Conservation (phyloP, 2,797 vertebrate genomes). For the Pseudochromis fuscus region DNA sequence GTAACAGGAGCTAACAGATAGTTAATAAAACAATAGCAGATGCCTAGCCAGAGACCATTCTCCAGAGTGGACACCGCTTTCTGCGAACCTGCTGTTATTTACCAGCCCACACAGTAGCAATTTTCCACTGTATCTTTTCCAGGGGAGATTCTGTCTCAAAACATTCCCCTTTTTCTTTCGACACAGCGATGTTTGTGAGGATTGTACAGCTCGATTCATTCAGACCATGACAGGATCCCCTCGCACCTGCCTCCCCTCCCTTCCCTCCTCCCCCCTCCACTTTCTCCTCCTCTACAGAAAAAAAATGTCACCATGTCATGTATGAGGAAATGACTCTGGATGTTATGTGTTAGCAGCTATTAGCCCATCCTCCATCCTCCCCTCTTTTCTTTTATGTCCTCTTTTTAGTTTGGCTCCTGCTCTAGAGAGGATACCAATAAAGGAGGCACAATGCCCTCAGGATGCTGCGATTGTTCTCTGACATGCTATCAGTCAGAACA, state of each 20-base stretch:
- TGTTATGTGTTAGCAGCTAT: conserved; percentile 51
- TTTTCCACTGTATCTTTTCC: background rate
- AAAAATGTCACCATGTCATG: background rate
- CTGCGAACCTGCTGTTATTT: background rate
- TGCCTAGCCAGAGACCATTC: background rate
- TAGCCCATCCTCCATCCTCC: conserved; percentile 43
- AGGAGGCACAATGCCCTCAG: conserved; percentile 54
- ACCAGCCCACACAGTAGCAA: background rate
- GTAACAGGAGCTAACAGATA: conserved; percentile 15
- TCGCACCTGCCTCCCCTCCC: background rate
- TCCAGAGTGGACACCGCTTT: conserved; percentile 4
- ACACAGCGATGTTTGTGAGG: background rate
- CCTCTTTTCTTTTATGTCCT: conserved; percentile 12
- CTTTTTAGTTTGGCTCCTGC: conserved; percentile 30
- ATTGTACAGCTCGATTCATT: background rate
- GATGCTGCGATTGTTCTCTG: conserved; percentile 49
- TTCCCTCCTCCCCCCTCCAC: background rate
- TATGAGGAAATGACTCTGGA: conserved; percentile 2
- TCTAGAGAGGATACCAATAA: conserved; percentile 52
- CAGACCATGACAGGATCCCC: background rate
- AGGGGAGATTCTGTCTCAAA: background rate
- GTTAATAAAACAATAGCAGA: conserved; percentile 20
- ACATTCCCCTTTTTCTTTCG: background rate
- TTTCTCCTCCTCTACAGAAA: background rate
- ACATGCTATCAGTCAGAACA: conserved; percentile 56